Evolutionary conservation across 2,888 invertebrate genomes (phyloP).

Genomic region (Lymantria dispar): DNA sequence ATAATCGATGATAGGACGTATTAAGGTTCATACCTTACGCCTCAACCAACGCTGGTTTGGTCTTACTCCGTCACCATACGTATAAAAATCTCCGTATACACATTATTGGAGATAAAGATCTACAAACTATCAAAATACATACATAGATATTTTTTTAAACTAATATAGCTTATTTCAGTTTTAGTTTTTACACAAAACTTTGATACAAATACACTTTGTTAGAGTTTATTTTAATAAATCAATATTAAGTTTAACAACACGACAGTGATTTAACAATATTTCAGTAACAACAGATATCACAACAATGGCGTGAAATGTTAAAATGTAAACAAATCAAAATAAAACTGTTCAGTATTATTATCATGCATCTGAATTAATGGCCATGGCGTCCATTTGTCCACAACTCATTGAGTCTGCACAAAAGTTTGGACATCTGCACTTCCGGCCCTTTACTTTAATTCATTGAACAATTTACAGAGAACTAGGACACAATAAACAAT

Average conservation of each 20-base stretch:
- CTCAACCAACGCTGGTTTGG: too few relatives aligned
- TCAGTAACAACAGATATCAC: constrained; percentile 1
- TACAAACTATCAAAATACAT: too few relatives aligned
- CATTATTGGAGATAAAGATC: too few relatives aligned
- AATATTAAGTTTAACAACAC: constrained; percentile 3
- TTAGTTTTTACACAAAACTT: too few relatives aligned
- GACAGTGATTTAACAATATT: constrained; percentile 5
- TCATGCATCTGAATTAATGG: constrained; percentile 24
- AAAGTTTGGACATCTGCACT: constrained; percentile 48
- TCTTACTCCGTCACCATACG: too few relatives aligned
- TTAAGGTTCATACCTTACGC: too few relatives aligned
- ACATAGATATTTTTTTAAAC: too few relatives aligned
- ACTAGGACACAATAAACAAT: background rate
- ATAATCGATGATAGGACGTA: too few relatives aligned
- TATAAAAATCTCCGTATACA: too few relatives aligned
- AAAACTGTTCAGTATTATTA: constrained; percentile 20
- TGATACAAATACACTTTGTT: too few relatives aligned
- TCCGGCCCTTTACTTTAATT: constrained; percentile 38
- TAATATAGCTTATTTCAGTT: too few relatives aligned
- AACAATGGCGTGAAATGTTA: constrained; percentile 1
- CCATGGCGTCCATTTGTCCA: constrained; percentile 27
- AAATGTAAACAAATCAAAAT: constrained; percentile 27
- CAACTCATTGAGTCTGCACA: constrained; percentile 34
- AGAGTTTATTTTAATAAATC: background rate
- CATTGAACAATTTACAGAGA: constrained; percentile 33